Percentiles rank a stretch among this genome's conserved stretches.
Conservation (phyloP, 2,113 vertebrate species). For the Egretta garzetta region DNA sequence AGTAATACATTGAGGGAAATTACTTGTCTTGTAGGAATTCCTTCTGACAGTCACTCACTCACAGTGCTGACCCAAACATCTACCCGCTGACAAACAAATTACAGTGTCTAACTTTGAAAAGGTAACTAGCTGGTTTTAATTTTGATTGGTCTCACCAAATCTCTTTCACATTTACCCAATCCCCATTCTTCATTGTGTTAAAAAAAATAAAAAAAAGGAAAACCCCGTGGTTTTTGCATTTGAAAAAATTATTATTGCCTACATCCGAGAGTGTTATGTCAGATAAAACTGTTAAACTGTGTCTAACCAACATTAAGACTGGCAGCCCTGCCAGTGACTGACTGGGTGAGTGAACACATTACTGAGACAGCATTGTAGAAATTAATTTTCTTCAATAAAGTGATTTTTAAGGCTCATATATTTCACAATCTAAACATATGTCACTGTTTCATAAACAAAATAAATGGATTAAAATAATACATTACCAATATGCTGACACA, state of each 20-base stretch:
- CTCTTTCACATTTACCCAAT: constrained; percentile 75
- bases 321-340: constrained; percentile 84
- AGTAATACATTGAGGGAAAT: constrained; percentile 94
- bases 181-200: constrained; percentile 14
- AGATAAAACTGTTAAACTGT: constrained; percentile 85
- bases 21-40: constrained; percentile 89
- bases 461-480: constrained; percentile 97
- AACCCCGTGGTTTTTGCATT: background rate
- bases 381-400: constrained; percentile 98
- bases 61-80: constrained; percentile 83
- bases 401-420: constrained; percentile 97
- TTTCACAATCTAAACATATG: constrained; percentile 94
- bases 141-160: constrained; percentile 85
- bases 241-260: constrained; percentile 63
- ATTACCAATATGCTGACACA: constrained; percentile 92
- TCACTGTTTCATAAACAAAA: constrained; percentile 89
- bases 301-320: constrained; percentile 91
- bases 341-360: constrained; percentile 91
- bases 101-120: constrained; percentile 86
- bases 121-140: constrained; percentile 85
- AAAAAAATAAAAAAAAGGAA: constrained; percentile 36
- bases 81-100: constrained; percentile 96
- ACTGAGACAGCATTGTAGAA: constrained; percentile 89
- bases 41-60: constrained; percentile 89
- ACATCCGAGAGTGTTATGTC: constrained; percentile 82